Evolutionary conservation across 2,797 vertebrate genomes (phyloP).

Genomic region (Lates japonicus): DNA sequence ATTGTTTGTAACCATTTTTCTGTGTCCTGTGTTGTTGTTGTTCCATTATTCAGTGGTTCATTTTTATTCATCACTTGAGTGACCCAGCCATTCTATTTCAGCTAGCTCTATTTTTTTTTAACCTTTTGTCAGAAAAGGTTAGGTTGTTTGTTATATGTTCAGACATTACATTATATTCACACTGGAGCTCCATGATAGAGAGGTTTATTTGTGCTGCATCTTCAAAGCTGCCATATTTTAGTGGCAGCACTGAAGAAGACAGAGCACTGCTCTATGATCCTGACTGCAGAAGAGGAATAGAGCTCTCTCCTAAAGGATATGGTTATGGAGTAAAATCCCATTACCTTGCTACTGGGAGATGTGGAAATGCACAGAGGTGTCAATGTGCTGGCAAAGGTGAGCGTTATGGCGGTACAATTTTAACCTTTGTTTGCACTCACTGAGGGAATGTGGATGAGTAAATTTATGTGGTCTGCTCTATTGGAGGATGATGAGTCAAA

Average conservation of each 20-base stretch:
- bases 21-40: too few relatives aligned
- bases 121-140: not conserved
- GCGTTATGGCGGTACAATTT: conserved; percentile 22
- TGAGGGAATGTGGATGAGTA: not conserved
- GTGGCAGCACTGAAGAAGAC: not conserved
- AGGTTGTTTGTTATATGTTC: not conserved
- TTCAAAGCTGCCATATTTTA: not conserved
- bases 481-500: conserved; percentile 35
- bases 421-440: conserved; percentile 29
- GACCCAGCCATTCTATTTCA: not conserved
- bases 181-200: not conserved
- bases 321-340: conserved; percentile 44
- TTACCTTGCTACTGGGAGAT: conserved; percentile 47
- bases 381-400: conserved; percentile 48
- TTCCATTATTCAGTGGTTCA: too few relatives aligned
- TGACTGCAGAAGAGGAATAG: conserved; percentile 15
- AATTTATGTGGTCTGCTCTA: conserved; percentile 31
- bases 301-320: conserved; percentile 38
- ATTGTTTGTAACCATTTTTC: too few relatives aligned
- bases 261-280: conserved; percentile 8
- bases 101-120: not conserved
- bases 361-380: conserved; percentile 33
- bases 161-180: not conserved
- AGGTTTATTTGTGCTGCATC: conserved; percentile 6
- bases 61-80: not conserved